These are phyloP conservation scores for Syrrhaptes paradoxus DNA, from an alignment of 2,113 vertebrate species.

Conservation along the genomic window DNA sequence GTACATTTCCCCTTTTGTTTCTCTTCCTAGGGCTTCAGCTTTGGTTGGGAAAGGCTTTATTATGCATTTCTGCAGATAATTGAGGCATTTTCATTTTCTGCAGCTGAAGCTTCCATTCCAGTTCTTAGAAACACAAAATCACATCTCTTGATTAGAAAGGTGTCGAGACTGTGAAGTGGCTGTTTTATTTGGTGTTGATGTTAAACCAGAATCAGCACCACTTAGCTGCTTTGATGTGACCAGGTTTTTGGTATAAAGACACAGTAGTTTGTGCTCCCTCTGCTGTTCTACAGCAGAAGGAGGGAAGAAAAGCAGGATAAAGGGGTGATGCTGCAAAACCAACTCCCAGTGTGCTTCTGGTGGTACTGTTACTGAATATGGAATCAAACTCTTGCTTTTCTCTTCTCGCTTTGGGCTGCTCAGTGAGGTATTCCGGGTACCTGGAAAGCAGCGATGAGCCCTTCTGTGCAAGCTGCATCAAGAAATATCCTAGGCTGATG, in stretches of 20 bases:
- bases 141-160: background rate
- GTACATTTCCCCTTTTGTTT: background rate
- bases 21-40: background rate
- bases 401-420: background rate
- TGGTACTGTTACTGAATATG: background rate
- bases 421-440: constrained; percentile 90
- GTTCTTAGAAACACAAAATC: background rate
- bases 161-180: background rate
- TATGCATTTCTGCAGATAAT: background rate
- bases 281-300: background rate
- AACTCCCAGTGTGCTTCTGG: fast-evolving
- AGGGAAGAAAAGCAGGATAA: background rate
- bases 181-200: background rate
- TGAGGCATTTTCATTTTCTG: background rate
- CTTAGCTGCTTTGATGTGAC: background rate
- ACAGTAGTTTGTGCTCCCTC: background rate
- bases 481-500: constrained; percentile 80
- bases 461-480: constrained; percentile 81
- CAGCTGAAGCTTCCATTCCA: background rate
- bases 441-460: constrained; percentile 83
- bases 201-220: background rate
- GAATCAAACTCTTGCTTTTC: background rate
- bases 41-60: background rate
- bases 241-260: background rate
- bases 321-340: background rate